Conservation (phyloP, 2,797 vertebrate genomes). For the Enteromius thamalakanensis region DNA sequence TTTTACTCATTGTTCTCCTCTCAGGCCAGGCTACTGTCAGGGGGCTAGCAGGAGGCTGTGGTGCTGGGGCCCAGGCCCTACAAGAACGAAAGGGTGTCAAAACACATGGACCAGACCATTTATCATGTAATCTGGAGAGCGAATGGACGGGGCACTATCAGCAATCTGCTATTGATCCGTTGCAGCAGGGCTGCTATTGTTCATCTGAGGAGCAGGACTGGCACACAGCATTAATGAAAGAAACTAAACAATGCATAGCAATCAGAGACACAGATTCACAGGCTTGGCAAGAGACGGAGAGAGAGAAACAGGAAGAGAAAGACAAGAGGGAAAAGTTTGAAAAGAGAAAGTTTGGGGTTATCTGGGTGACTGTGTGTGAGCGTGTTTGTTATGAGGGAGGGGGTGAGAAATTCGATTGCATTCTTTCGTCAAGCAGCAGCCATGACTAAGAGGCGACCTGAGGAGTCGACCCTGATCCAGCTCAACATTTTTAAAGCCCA, state of each 20-base stretch:
- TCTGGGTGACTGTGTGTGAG: conserved; percentile 37
- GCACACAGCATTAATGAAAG: conserved; percentile 97
- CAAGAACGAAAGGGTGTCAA: conserved; percentile 83
- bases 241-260: conserved; percentile 93
- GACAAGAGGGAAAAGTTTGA: conserved; percentile 63
- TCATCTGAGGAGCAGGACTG: conserved; percentile 89
- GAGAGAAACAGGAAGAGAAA: conserved; percentile 58
- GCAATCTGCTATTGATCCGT: conserved; percentile 98
- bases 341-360: conserved; percentile 58
- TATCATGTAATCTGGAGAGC: conserved; percentile 96
- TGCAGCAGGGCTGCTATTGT: conserved; percentile 90
- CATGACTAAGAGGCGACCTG: conserved; percentile 39
- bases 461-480: conserved; percentile 43
- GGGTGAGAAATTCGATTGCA: conserved; percentile 60
- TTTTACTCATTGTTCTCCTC: conserved; percentile 68
- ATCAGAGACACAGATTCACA: conserved; percentile 79
- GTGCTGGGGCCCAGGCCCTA: conserved; percentile 56
- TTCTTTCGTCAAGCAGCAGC: conserved; percentile 41
- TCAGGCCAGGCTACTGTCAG: conserved; percentile 61
- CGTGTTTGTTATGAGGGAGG: conserved; percentile 42
- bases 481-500: conserved; percentile 47
- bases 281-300: conserved; percentile 60
- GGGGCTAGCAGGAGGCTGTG: conserved; percentile 55
- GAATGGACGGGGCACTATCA: conserved; percentile 98
- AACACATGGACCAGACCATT: conserved; percentile 89